Evolutionary conservation across 2,888 invertebrate species (phyloP), one percentile per base, ranked within the genome.

Genomic region (Caenorhabditis panamensis): DNA sequence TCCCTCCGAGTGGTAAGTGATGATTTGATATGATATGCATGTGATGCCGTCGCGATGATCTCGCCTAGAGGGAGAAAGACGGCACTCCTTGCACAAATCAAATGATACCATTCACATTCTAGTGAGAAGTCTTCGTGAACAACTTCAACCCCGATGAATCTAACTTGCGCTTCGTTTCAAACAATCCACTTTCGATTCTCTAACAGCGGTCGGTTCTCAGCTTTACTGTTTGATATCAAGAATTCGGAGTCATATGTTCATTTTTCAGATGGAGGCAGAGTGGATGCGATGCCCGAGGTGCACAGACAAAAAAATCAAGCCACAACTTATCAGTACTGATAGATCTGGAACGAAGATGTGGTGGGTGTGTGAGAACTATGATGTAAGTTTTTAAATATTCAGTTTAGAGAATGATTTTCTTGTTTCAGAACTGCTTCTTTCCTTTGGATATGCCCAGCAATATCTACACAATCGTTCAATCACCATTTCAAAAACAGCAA

Each of bases 371-470:
- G 67, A 72, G 22, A 76, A 75, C 51, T 64, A 28, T 41, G 20
- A 53, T n/a, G 80, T 84, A 51, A 44, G 54, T 75, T 66, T 49
- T 20, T 44, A 51, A 13, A 47, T 11, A 18, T 1, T 58, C 16
- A 28, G 36, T 26, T 47, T 44, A 9, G 1, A 2, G 31, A 20
- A 68, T 41, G 41, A 6, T 31, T 9, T 58, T 16, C 20, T 13
- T 61, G 36, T 86, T 87, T 72, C 69, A 89, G 89, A 75, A 72
- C 13, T 90, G 90, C 76, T 61, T 67, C 20, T 90, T 89, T 49
- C 90, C 90, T 6, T 67, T 89, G 36, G 85, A 86, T 47, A 85
- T 89, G 84, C 90, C 90, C 3, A 58, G 84, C 3, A 80, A 88
- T 4, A 84, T 90, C 37, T 90, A 83, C 61, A 87, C 88, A 83